Evolutionary conservation across 2,888 invertebrate genomes (phyloP), one percentile per base, ranked within the genome.

Genomic region (Alcis repandata): DNA sequence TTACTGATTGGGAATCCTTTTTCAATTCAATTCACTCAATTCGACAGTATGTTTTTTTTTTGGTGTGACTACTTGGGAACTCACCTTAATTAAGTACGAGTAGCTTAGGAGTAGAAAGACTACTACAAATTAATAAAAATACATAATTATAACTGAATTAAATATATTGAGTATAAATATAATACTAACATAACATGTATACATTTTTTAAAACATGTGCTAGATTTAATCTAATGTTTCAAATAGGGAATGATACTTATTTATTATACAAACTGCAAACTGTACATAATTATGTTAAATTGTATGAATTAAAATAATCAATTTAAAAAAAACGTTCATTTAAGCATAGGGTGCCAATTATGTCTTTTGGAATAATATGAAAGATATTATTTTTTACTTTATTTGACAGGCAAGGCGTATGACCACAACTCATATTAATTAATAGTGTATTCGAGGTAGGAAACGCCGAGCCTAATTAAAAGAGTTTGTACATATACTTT

Each of bases 81-180:
- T 27, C 6, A 27, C 6, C 27, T 27, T 27, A 27, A 27, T 4
- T 27, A n/a, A n/a, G n/a, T n/a, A n/a, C n/a, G n/a, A n/a, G n/a
- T n/a, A n/a, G n/a, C n/a, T 43, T 19, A 2, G 41, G 13, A 15
- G 3, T 17, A 43, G 1, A 22, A 20, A 9, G 2, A 6, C 1
- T 9, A 4, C 10, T 59, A 20, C 6, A 19, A 10, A 9, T 8
- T 32, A 59, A 54, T 32, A 66, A 61, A 61, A 66, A 52, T 19
- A 49, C 27, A 27, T 48, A 48, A 8, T 49, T 57, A 33, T 58
- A 53, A 58, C 54, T 51, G 43, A 43, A 53, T 51, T 20, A 43
- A 43, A 49, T 60, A 57, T 65, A 46, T 57, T 57, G 38, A 19
- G 20, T 52, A 58, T 45, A 43, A 43, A 45, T 54, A 43, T 45